phyloP scores from a whole-genome alignment of 2,888 invertebrate species.

The Antheraea assamensis region DNA sequence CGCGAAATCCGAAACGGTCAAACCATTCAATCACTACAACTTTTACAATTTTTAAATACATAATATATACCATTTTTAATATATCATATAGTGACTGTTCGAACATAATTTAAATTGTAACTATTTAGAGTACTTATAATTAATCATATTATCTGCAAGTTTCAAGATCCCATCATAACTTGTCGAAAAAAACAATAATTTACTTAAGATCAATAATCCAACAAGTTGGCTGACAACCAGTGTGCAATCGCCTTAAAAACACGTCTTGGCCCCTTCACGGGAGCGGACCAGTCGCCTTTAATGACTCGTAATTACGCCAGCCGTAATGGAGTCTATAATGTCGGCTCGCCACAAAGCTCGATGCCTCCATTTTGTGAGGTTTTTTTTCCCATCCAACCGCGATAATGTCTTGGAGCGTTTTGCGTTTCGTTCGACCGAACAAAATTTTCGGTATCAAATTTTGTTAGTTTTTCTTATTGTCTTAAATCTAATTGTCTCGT shows the following conservation, averaged over 20 bases:
- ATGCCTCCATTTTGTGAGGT: slow-evolving; percentile 64
- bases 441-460: slow-evolving; percentile 41
- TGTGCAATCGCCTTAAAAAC: slow-evolving; percentile 8
- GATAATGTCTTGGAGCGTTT: slow-evolving; percentile 48
- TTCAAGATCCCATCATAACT: too few relatives aligned
- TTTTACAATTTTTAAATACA: too few relatives aligned
- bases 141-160: too few relatives aligned
- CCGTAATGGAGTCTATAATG: slow-evolving; percentile 72
- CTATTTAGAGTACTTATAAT: too few relatives aligned
- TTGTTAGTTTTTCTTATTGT: slow-evolving; percentile 24
- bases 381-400: slow-evolving; percentile 44
- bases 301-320: slow-evolving; percentile 76
- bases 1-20: too few relatives aligned
- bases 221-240: slow-evolving; percentile 15
- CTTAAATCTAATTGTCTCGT: slow-evolving; percentile 17
- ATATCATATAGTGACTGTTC: too few relatives aligned
- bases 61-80: too few relatives aligned
- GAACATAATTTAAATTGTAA: too few relatives aligned
- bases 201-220: background rate
- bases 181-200: background rate
- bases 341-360: slow-evolving; percentile 71
- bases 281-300: slow-evolving; percentile 61
- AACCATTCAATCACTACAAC: too few relatives aligned
- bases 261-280: slow-evolving; percentile 48
- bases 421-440: slow-evolving; percentile 48